Conservation (phyloP, 2,113 vertebrate species). For the Myxocyprinus asiaticus region DNA sequence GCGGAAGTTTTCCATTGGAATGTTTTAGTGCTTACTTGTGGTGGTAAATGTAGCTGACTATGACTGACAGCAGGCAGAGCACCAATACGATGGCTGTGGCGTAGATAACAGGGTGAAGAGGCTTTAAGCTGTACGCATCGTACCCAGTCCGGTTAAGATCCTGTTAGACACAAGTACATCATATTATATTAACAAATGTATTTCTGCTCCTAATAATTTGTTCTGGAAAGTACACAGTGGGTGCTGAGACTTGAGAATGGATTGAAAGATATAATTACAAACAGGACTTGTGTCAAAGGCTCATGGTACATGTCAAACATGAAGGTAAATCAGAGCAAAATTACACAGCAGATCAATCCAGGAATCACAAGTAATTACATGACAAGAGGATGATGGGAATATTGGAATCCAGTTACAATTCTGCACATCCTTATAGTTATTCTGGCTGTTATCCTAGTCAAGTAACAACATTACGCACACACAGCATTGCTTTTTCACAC, state of each 20-base stretch:
- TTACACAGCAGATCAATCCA: background rate
- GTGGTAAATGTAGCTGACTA: conserved; percentile 88
- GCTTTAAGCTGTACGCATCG: conserved; percentile 73
- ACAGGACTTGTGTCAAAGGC: background rate
- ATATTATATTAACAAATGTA: background rate
- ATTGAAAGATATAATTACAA: background rate
- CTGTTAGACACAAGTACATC: conserved; percentile 64
- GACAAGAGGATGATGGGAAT: conserved; percentile 14
- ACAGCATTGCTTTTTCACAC: background rate
- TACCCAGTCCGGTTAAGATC: conserved; percentile 85
- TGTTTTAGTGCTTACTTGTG: conserved; percentile 80
- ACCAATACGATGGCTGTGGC: conserved; percentile 83
- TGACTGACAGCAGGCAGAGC: conserved; percentile 82
- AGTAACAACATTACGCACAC: background rate
- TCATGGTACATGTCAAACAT: background rate
- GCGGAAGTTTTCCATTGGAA: no score
- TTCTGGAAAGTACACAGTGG: background rate
- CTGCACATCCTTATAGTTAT: background rate
- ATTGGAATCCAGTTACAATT: background rate
- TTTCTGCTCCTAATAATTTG: background rate
- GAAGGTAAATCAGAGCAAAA: conserved; percentile 1
- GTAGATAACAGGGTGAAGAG: conserved; percentile 90
- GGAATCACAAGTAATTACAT: conserved; percentile 14
- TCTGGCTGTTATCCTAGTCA: no score
- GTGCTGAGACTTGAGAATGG: background rate